A percentile compares a stretch with the other conserved stretches of the same genome.
Evolutionary conservation across 2,113 vertebrate species (phyloP).

Genomic region (Pollimyrus isidori): DNA sequence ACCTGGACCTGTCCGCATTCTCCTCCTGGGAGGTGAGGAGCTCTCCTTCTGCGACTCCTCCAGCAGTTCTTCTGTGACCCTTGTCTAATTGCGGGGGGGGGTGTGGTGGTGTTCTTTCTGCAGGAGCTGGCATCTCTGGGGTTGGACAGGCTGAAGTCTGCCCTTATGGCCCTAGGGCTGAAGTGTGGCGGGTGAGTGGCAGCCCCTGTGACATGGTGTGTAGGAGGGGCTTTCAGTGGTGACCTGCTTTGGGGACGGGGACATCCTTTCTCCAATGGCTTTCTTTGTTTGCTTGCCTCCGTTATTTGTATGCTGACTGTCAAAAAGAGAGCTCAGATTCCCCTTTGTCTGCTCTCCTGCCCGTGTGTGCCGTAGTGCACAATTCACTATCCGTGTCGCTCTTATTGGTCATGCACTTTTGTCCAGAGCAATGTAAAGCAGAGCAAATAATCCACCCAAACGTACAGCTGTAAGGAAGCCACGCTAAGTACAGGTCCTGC

Average conservation of each 20-base stretch:
- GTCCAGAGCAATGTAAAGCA: not conserved
- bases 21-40: slow-evolving; percentile 91
- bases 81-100: not conserved
- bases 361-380: not conserved
- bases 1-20: slow-evolving; percentile 95
- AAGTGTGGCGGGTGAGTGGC: slow-evolving; percentile 91
- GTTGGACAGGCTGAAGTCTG: slow-evolving; percentile 94
- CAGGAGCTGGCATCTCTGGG: slow-evolving; percentile 95
- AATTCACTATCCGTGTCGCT: not conserved
- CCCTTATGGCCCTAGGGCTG: slow-evolving; percentile 86
- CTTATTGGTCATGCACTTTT: not conserved
- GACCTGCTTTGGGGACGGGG: not conserved
- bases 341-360: not conserved
- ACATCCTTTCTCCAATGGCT: not conserved
- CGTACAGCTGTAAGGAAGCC: not conserved
- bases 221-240: not conserved
- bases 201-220: not conserved
- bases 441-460: not conserved
- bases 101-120: not conserved
- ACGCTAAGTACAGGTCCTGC: not conserved
- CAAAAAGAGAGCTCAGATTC: not conserved
- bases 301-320: not conserved
- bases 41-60: rapidly evolving
- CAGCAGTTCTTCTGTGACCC: not conserved
- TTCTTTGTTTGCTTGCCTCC: not conserved